Evolutionary conservation across 2,797 vertebrate genomes (phyloP), one percentile per base, ranked within the genome.

Genomic region (Gallinago stenura): DNA sequence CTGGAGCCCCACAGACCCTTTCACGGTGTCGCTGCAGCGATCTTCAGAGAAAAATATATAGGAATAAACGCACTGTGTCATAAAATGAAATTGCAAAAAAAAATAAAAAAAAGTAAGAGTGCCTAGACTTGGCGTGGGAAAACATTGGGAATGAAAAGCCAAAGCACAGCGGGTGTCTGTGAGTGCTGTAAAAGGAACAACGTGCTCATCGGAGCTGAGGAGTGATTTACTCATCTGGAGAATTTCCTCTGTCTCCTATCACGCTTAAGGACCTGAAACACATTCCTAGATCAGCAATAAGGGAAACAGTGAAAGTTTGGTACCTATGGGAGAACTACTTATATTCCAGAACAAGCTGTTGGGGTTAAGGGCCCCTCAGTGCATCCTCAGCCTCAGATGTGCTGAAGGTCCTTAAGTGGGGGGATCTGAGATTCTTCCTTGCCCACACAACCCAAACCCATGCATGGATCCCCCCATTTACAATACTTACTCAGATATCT

Each of bases 211-310:
- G 3, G 66, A 93, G 65, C 50, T 83, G 20, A 53, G 82, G 60
- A 82, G 37, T 2, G 7, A 53, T 66, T 57, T 22, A 70, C 53
- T 48, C 28, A 48, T 18, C 26, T 10, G 8, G 54, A 62, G 30
- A 62, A 58, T 65, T 95, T 97, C 81, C 86, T 97, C 19, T 62
- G 56, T 62, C 95, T 97, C 81, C 83, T 97, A 28, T 73, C 93
- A 58, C 0, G 0, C 48, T 90, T 83, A 9, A 72, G 60, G n/a
- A 75, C 46, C 62, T 87, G 72, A 93, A 94, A 71, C 24, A 20
- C 5, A 5, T 68, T 48, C 57, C 80, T 90, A 58, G 35, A 62
- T 75, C 37, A 45, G 43, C 69, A 96, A 25, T 1, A 37, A 82
- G n/a, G 57, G 57, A 78, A 88, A 58, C 6, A 24, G 18, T 78